These are phyloP conservation scores for Anabas testudineus DNA, from an alignment of 2,797 vertebrate genomes.

Conservation along the genomic window DNA sequence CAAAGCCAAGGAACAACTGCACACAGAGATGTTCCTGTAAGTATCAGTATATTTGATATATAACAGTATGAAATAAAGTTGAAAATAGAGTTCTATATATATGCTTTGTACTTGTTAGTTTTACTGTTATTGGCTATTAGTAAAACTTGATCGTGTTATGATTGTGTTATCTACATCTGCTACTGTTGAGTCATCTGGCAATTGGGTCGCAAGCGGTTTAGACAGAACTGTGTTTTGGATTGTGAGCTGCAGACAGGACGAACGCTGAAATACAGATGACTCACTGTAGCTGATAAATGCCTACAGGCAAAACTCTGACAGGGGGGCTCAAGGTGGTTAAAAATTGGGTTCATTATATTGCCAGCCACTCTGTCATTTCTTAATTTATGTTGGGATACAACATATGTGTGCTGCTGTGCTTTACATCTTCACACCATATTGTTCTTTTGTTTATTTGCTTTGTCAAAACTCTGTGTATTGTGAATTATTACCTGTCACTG, in stretches of 20 bases:
- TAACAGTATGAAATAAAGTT: not conserved
- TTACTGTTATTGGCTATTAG: conserved; percentile 1
- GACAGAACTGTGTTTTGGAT: conserved; percentile 35
- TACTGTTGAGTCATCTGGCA: conserved; percentile 53
- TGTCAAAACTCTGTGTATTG: conserved; percentile 60
- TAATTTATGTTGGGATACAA: conserved; percentile 17
- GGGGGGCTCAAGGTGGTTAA: conserved; percentile 47
- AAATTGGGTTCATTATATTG: conserved; percentile 50
- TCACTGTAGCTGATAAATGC: conserved; percentile 67
- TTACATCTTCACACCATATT: conserved; percentile 35
- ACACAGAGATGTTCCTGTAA: not conserved
- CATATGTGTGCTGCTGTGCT: conserved; percentile 23
- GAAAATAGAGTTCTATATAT: conserved; percentile 3
- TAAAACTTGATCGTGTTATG: conserved; percentile 26
- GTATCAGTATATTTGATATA: not conserved
- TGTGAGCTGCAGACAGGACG: conserved; percentile 58
- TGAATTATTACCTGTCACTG: conserved; percentile 77
- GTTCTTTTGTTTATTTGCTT: conserved; percentile 59
- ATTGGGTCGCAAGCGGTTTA: conserved; percentile 29
- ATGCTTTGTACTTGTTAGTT: conserved; percentile 5
- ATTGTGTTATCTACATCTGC: conserved; percentile 48
- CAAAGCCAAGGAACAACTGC: not conserved
- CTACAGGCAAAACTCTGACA: conserved; percentile 39
- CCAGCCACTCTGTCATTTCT: conserved; percentile 30
- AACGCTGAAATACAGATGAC: conserved; percentile 57